Percentiles rank a stretch among this genome's conserved stretches.
Evolutionary conservation across 2,797 vertebrate genomes (phyloP).

Genomic region (Echeneis naucrates): DNA sequence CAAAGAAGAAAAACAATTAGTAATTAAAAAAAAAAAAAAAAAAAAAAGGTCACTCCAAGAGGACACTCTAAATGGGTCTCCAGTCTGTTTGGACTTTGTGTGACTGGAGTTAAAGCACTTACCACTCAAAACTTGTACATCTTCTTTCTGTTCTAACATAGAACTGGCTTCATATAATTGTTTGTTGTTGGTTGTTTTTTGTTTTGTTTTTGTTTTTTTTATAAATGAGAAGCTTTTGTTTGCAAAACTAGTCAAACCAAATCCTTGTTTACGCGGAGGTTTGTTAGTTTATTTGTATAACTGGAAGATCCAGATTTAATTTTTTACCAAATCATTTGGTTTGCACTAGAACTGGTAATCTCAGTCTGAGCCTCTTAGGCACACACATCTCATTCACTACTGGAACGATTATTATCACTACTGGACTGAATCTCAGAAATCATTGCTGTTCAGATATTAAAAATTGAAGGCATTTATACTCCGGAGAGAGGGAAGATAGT

Average conservation of each 20-base stretch:
- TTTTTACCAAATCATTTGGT: constrained; percentile 65
- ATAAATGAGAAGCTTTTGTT: constrained; percentile 56
- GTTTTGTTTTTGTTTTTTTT: constrained; percentile 42
- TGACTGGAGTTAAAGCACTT: constrained; percentile 76
- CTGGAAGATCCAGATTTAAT: constrained; percentile 71
- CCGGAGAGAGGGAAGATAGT: constrained; percentile 67
- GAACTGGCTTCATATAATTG: constrained; percentile 55
- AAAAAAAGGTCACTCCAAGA: constrained; percentile 59
- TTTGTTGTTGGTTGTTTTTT: constrained; percentile 13
- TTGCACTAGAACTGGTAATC: constrained; percentile 75
- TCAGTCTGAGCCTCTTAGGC: constrained; percentile 42
- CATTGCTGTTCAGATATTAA: constrained; percentile 73
- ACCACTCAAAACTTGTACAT: constrained; percentile 47
- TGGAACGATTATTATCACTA: constrained; percentile 74
- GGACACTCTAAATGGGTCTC: constrained; percentile 57
- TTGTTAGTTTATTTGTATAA: constrained; percentile 74
- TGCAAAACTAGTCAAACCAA: constrained; percentile 70
- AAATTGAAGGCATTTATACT: constrained; percentile 81
- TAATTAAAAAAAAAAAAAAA: too few species aligned
- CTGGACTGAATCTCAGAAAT: constrained; percentile 69
- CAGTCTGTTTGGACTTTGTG: constrained; percentile 62
- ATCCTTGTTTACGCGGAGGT: constrained; percentile 70
- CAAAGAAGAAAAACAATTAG: constrained; percentile 40
- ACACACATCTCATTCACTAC: constrained; percentile 67
- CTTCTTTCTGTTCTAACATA: constrained; percentile 65